These are phyloP conservation scores for Colius striatus DNA, from an alignment of 2,113 vertebrate species.

Conservation along the genomic window DNA sequence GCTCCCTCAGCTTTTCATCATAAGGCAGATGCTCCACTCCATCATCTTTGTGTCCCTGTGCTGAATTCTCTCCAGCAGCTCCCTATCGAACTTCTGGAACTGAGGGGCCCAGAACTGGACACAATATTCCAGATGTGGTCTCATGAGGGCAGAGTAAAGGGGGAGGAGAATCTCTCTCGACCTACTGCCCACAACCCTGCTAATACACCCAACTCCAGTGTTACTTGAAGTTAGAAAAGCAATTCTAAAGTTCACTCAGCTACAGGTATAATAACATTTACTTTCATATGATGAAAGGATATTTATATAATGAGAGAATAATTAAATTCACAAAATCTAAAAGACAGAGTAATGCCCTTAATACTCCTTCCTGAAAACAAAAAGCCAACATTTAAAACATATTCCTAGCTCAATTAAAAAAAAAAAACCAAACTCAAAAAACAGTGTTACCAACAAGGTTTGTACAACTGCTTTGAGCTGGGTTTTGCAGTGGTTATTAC, in stretches of 20 bases:
- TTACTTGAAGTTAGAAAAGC: background rate
- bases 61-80: no score
- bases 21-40: no score
- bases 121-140: no score
- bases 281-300: background rate
- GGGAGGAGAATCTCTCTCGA: no score
- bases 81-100: no score
- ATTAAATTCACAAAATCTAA: background rate
- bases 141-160: no score
- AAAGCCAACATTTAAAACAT: background rate
- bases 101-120: no score
- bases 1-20: no score
- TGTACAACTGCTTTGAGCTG: background rate
- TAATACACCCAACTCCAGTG: background rate
- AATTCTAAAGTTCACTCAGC: background rate
- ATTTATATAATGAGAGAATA: background rate
- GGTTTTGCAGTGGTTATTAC: conserved; percentile 6
- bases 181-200: no score
- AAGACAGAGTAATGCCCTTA: background rate
- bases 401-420: background rate
- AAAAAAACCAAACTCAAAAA: background rate
- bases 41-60: no score
- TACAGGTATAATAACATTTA: background rate
- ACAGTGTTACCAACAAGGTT: background rate
- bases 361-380: background rate